phyloP scores from a whole-genome alignment of 2,113 vertebrate genomes.

The Ceyx melanurus region DNA sequence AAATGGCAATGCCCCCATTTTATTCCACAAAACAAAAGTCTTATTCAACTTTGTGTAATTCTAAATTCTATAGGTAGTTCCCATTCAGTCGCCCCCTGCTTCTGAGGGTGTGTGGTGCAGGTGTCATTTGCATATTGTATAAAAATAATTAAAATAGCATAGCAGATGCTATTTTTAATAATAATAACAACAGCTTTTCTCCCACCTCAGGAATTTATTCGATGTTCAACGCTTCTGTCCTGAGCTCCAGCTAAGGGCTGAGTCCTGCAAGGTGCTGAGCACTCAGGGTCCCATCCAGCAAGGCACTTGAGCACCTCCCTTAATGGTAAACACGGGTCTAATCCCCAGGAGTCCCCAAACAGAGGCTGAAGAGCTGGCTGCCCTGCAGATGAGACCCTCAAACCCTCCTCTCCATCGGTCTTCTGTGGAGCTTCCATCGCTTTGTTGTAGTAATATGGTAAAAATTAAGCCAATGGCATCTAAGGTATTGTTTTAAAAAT shows the following conservation, averaged over 20 bases:
- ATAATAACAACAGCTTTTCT: neutral
- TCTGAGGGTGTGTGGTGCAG: neutral
- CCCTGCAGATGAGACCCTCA: neutral
- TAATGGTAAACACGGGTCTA: neutral
- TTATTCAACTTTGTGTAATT: neutral
- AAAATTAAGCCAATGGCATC: conserved; percentile 66
- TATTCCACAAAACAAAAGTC: neutral
- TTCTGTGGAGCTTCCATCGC: conserved; percentile 12
- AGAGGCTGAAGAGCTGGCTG: neutral
- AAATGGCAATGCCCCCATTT: neutral
- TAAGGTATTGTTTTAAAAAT: conserved; percentile 68
- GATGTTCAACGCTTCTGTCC: neutral
- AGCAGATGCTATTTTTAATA: neutral
- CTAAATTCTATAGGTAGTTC: neutral
- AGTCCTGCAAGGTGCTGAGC: neutral
- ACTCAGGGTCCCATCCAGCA: neutral
- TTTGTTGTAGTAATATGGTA: conserved; percentile 71
- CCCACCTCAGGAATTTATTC: neutral
- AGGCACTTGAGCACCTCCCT: neutral
- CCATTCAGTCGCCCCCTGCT: neutral
- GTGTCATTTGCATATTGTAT: neutral
- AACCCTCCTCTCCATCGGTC: neutral
- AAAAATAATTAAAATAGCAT: no score
- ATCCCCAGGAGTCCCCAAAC: neutral
- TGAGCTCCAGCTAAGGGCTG: neutral